Percentiles rank a stretch among this genome's conserved stretches.
Evolutionary conservation across 2,113 vertebrate species (phyloP).

Genomic region (Callionymus lyra): DNA sequence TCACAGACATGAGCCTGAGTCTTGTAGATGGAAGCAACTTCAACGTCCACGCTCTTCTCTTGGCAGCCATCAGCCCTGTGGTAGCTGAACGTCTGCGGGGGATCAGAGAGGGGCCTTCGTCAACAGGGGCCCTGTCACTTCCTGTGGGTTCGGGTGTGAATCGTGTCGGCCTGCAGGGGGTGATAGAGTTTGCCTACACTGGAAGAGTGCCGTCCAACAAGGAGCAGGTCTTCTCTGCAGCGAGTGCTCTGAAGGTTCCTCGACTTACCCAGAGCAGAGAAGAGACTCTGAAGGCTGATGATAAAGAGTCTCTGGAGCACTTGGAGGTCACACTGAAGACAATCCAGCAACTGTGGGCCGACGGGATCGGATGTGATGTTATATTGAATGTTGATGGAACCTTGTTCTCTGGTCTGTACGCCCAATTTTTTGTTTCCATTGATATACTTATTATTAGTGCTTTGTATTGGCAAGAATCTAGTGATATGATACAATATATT

Average conservation of each 20-base stretch:
- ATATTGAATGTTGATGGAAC: conserved; percentile 64
- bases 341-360: conserved; percentile 58
- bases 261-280: conserved; percentile 53
- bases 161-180: conserved; percentile 51
- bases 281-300: neutral
- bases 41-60: conserved; percentile 47
- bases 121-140: neutral
- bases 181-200: conserved; percentile 79
- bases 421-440: no score
- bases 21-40: conserved; percentile 22
- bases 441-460: neutral
- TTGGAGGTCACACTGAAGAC: conserved; percentile 54
- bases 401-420: conserved; percentile 57
- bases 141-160: conserved; percentile 26
- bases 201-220: conserved; percentile 52
- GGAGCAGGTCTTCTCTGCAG: conserved; percentile 32
- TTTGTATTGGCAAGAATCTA: no score
- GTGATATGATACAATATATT: no score
- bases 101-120: neutral
- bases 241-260: conserved; percentile 56
- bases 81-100: conserved; percentile 31
- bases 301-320: conserved; percentile 44
- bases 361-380: conserved; percentile 74
- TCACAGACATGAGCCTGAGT: conserved; percentile 56
- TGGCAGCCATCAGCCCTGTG: conserved; percentile 61